Base-by-base conservation (phyloP, 53 echinoderm and acorn worm species). In the Antedon mediterranea region DNA sequence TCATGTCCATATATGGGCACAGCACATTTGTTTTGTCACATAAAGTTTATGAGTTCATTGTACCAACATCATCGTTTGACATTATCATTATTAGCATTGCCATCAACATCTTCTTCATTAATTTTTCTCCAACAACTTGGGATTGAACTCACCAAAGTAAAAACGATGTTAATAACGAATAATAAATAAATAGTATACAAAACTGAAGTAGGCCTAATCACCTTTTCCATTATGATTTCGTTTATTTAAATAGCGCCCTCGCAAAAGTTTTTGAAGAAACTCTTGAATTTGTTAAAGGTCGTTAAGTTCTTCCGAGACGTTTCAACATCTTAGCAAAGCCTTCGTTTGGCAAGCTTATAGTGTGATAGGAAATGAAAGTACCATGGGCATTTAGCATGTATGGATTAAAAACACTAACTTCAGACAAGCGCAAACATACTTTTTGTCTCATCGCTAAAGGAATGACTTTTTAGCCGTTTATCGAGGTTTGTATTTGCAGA, bases 341-440 rank as follows among this genome's bases (percentile, higher is more conserved):
- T 57, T 18, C 57, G 57, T 57, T 57, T 57, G 57, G 57, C 57
- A 57, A 57, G 57, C 57, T 57, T 57, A 13, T 57, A 57, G 57
- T 18, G 57, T 41, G 41, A 41, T 11, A 57, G 57, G 57, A 57
- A 57, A 57, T 57, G 57, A 8, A 57, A 57, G 9, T 57, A 57
- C 57, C 57, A 57, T 8, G 57, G 57, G 57, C 57, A 57, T 57
- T 57, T 57, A 57, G 57, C 23, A 57, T 15, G 57, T 57, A 57
- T 57, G 57, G 57, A 57, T 57, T 57, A 57, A 57, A 57, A 57
- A 57, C 57, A 57, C 57, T 41, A 57, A 57, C 57, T 57, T 57
- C 57, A 37, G 57, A 57, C 11, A 23, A 57, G 57, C 57, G 57
- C 57, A 57, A 57, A 57, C 57, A 57, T 57, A 57, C 14, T 57